Base-by-base conservation (phyloP, 1,140 invertebrate species). In the Gonatopus flavifemur region DNA sequence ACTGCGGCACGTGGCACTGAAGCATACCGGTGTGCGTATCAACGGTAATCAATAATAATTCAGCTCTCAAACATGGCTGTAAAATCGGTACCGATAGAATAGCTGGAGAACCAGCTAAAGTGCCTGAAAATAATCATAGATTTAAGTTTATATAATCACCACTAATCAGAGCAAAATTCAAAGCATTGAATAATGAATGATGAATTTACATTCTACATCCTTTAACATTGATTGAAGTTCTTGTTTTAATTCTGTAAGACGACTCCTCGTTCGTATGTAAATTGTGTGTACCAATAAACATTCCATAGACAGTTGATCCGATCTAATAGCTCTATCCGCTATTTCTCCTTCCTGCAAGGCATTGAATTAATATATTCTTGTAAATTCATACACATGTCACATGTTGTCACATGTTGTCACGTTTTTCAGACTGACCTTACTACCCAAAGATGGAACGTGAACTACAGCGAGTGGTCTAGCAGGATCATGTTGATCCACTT, bases 231-330 rank as follows among this genome's bases (percentile, higher is more conserved):
- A 79, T 70, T 88, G 82, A 22, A 93, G 67, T 66, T 91, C 86
- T 51, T 89, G 85, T 72, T 90, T 90, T n/a, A 96, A 82, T 66
- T 95, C 90, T 24, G 82, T 82, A 5, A 97, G 78, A 15, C 93
- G 81, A 56, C 86, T 88, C 41, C 88, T 83, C 1, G 93, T 94
- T 49, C 96, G 82, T 20, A 97, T 88, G 72, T 98, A 95, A 64
- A 98, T 95, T 0, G 95, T 98, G 65, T 97, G 93, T n/a, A 97
- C 93, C n/a, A 98, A 79, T 35, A 98, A 79, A 35, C 92, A 86
- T 79, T 98, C 94, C 84, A 98, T 91, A 1, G 94, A 97, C 1
- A 98, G 79, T 55, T 92, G 86, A 73, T 96, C 93, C 22, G 90
- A 92, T 40, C 87, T 83, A 37, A 94, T 86, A 3, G 89, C 89